Evolutionary conservation across 2,797 vertebrate genomes (phyloP).

Genomic region (Acanthiza pusilla): DNA sequence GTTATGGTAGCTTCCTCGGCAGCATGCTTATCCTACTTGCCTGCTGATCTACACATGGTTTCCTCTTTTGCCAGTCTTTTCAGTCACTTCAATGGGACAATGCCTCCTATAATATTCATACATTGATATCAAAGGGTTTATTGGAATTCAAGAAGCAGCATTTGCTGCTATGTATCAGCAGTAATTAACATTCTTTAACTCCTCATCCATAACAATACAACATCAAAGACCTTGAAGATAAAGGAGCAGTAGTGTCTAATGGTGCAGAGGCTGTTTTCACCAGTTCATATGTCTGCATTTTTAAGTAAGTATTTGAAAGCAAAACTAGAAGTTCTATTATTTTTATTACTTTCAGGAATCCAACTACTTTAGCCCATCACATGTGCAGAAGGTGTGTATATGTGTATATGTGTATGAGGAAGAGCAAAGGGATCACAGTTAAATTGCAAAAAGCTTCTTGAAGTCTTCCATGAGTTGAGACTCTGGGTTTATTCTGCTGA

Average conservation of each 20-base stretch:
- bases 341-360: neutral
- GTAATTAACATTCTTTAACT: conserved; percentile 8
- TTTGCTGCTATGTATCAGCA: neutral
- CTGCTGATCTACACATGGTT: neutral
- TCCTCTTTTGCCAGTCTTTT: neutral
- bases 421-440: neutral
- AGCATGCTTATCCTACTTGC: neutral
- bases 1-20: neutral
- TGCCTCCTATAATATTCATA: neutral
- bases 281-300: neutral
- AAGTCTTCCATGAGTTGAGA: neutral
- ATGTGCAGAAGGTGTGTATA: neutral
- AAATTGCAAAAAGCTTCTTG: neutral
- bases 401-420: neutral
- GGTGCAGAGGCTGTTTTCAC: neutral
- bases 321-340: neutral
- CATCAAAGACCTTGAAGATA: neutral
- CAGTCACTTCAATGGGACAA: neutral
- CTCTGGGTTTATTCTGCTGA: neutral
- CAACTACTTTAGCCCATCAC: neutral
- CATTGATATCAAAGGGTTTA: neutral
- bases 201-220: neutral
- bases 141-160: neutral
- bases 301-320: neutral
- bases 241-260: neutral